A percentile compares a stretch with the other conserved stretches of the same genome.
These are phyloP conservation scores for Schrankia costaestrigalis DNA, from an alignment of 2,888 invertebrate genomes.

Conservation along the genomic window DNA sequence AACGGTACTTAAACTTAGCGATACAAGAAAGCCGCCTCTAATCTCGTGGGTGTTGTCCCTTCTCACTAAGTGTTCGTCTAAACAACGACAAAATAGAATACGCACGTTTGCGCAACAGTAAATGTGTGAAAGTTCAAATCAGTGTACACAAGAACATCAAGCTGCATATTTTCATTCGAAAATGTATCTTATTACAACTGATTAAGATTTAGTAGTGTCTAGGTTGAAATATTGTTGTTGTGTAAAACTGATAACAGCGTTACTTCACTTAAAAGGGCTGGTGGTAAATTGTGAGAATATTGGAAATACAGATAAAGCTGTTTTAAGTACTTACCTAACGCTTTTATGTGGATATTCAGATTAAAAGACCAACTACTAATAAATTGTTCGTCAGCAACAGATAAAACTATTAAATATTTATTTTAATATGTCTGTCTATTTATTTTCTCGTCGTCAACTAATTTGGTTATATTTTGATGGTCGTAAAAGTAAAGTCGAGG, in stretches of 20 bases:
- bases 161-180: no score
- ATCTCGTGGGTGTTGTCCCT: conserved; percentile 33
- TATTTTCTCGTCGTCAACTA: conserved; percentile 37
- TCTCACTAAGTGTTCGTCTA: conserved; percentile 46
- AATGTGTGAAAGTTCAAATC: conserved; percentile 59
- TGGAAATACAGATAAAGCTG: conserved; percentile 38
- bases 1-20: conserved; percentile 9
- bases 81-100: conserved; percentile 48
- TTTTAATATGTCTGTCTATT: conserved; percentile 39
- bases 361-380: conserved; percentile 25
- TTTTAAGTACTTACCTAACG: conserved; percentile 29
- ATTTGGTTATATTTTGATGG: conserved; percentile 27
- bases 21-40: conserved; percentile 29
- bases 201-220: no score
- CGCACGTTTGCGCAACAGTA: conserved; percentile 53
- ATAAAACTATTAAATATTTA: conserved; percentile 15
- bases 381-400: conserved; percentile 27
- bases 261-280: conserved; percentile 53
- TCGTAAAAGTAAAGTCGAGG: conserved; percentile 30
- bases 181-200: no score
- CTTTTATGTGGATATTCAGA: conserved; percentile 22
- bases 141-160: conserved; percentile 52
- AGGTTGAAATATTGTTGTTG: no score
- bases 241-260: no score
- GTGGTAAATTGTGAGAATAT: conserved; percentile 43